These are phyloP conservation scores for Synodontis membranacea DNA, from an alignment of 2,113 vertebrate genomes.

Conservation along the genomic window DNA sequence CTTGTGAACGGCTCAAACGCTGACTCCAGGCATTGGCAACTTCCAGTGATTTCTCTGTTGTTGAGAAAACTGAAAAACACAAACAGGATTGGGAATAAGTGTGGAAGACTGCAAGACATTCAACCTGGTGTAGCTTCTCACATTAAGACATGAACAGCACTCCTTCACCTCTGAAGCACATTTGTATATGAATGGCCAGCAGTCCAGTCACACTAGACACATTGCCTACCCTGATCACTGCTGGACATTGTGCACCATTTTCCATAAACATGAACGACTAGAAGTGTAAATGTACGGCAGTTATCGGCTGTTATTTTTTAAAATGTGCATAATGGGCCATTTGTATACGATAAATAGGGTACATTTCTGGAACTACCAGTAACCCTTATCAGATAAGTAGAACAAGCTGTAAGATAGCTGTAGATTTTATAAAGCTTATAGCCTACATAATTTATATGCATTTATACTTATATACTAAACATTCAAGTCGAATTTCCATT, in stretches of 20 bases:
- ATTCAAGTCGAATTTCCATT: not conserved
- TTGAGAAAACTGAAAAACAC: conserved; percentile 30
- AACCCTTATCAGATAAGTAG: not conserved
- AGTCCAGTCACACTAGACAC: conserved; percentile 20
- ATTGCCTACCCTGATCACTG: conserved; percentile 27
- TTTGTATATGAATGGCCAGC: conserved; percentile 42
- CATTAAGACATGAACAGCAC: conserved; percentile 21
- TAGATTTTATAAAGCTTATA: not conserved
- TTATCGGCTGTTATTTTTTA: conserved; percentile 54
- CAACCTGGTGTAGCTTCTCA: conserved; percentile 15
- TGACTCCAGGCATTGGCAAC: conserved; percentile 64
- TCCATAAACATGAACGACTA: conserved; percentile 47
- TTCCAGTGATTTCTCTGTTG: conserved; percentile 33
- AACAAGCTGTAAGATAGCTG: not conserved
- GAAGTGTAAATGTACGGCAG: conserved; percentile 26
- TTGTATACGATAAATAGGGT: conserved; percentile 63
- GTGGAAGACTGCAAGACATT: not conserved
- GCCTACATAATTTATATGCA: not conserved
- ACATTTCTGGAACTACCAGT: conserved; percentile 23
- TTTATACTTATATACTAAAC: too few relatives aligned
- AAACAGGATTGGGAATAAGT: conserved; percentile 28
- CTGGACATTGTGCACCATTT: conserved; percentile 42
- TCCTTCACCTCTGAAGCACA: conserved; percentile 18
- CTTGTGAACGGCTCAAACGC: conserved; percentile 59
- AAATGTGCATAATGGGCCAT: conserved; percentile 61